Base-by-base conservation (phyloP, 2,888 invertebrate species). In the Drepana falcataria region DNA sequence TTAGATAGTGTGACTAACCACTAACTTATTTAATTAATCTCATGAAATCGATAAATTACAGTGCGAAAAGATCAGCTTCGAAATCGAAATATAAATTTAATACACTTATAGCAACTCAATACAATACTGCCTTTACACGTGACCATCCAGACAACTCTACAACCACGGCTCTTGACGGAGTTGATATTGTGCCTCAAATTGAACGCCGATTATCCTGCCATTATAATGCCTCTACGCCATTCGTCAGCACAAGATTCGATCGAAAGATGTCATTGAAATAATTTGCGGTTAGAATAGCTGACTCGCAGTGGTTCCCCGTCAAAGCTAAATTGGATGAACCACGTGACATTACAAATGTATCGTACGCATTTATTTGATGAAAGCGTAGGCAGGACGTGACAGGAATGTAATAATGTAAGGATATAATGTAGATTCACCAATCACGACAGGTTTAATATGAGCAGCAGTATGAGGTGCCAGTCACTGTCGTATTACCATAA, bases 301-400 rank as follows among this genome's bases (percentile, higher is more conserved):
- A 71, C 68, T 75, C 72, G 72, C 73, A 71, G 64, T 66, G 75
- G 80, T 77, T 77, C 75, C 74, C 67, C 74, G 79, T 81, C 81
- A 81, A 72, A 78, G 71, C 73, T 72, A 83, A 84, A 87, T 83
- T 83, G 81, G 73, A 80, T 77, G 77, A 79, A 76, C 80, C 75
- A 74, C 73, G 71, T 76, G 80, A 84, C 81, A 76, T 81, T 79
- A 73, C 75, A 71, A 79, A 79, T 81, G 76, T 79, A 79, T 79
- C 75, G 74, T 73, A 77, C 67, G 75, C 80, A 79, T 83, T 82
- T 83, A 83, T 87, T 81, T 83, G 86, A 82, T 85, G 84, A 82
- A 83, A 83, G 77, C 82, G 68, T 72, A 73, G 73, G 70, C 65
- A 64, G 72, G 75, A 85, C 83, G 85, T 83, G 86, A 84, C 81